A percentile compares a stretch with the other conserved stretches of the same genome.
Conservation (phyloP, 2,113 vertebrate species). For the Chaenocephalus aceratus region DNA sequence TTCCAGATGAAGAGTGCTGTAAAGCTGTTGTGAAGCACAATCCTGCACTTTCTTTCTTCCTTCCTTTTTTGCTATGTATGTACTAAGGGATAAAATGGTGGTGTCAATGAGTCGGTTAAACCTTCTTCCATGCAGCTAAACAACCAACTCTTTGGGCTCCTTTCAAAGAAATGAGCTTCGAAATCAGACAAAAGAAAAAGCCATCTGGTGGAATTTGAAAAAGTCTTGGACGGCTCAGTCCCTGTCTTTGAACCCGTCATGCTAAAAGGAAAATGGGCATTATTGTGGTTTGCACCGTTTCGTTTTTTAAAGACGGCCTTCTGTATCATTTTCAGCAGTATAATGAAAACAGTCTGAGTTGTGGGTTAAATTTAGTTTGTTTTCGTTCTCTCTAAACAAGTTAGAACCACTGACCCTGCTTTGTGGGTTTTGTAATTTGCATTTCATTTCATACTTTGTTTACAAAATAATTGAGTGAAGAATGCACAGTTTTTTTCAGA, state of each 20-base stretch:
- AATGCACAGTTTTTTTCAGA: conserved; percentile 34
- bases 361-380: conserved; percentile 63
- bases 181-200: conserved; percentile 40
- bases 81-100: conserved; percentile 9
- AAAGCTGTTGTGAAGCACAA: conserved; percentile 44
- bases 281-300: conserved; percentile 52
- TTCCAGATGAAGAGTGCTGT: conserved; percentile 12
- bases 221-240: conserved; percentile 35
- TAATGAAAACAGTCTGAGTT: conserved; percentile 66
- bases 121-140: conserved; percentile 19
- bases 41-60: conserved; percentile 25
- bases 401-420: conserved; percentile 46
- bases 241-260: conserved; percentile 49
- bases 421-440: conserved; percentile 38
- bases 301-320: conserved; percentile 15
- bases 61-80: neutral
- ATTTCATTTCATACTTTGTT: conserved; percentile 48
- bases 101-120: conserved; percentile 25
- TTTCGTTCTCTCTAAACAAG: conserved; percentile 67
- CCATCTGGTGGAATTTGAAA: conserved; percentile 49
- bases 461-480: conserved; percentile 32
- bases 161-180: conserved; percentile 34
- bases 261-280: conserved; percentile 53
- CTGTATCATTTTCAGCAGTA: conserved; percentile 51
- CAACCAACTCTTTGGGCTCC: neutral